phyloP scores from a whole-genome alignment of 2,888 invertebrate genomes.

The Torymus texanus region DNA sequence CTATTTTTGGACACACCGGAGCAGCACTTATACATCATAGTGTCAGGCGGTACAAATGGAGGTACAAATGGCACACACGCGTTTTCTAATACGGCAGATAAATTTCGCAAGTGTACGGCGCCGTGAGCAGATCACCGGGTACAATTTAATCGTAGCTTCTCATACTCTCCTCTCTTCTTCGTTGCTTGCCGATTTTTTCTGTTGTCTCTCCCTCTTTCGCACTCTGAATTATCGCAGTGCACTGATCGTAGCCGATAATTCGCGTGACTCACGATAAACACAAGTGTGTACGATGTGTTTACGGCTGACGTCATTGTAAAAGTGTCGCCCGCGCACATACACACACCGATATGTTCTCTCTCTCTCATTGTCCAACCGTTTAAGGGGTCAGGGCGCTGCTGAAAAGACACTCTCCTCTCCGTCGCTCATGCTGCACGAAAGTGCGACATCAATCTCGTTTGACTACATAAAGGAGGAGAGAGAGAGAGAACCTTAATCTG shows the following conservation, averaged over 20 bases:
- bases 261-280: constrained; percentile 62
- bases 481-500: constrained; percentile 52
- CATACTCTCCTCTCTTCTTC: too few relatives aligned
- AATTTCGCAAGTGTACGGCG: constrained; percentile 26
- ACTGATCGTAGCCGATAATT: constrained; percentile 61
- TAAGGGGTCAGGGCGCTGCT: constrained; percentile 61
- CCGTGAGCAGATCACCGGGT: background rate
- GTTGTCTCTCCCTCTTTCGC: background rate
- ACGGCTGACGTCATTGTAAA: constrained; percentile 33
- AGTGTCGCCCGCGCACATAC: constrained; percentile 7
- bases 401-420: constrained; percentile 38
- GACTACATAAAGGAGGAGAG: constrained; percentile 19
- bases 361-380: constrained; percentile 62
- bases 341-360: background rate
- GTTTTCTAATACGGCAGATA: constrained; percentile 27
- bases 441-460: constrained; percentile 56
- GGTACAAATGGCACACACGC: constrained; percentile 25
- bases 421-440: background rate
- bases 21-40: background rate
- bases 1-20: constrained; percentile 25
- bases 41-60: constrained; percentile 4
- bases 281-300: constrained; percentile 54
- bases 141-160: constrained; percentile 14
- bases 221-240: constrained; percentile 48
- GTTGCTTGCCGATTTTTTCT: background rate